A percentile compares a stretch with the other conserved stretches of the same genome.
These are phyloP conservation scores for Chiroxiphia lanceolata DNA, from an alignment of 2,797 vertebrate genomes.

Conservation along the genomic window DNA sequence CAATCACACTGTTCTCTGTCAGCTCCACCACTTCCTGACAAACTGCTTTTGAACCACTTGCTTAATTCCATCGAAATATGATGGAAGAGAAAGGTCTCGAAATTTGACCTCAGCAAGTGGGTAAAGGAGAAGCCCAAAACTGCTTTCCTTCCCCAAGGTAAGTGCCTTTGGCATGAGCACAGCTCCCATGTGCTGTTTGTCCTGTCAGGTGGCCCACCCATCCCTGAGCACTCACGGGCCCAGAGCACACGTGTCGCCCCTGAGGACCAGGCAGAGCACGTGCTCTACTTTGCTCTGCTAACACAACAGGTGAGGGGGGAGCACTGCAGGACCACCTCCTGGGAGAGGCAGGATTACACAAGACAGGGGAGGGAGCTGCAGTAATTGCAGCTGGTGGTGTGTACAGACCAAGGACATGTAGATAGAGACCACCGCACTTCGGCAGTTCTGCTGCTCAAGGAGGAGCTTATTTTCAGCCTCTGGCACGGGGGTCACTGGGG, in stretches of 20 bases:
- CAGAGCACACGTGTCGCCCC: fast-evolving
- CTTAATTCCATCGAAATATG: not conserved
- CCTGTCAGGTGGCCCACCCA: not conserved
- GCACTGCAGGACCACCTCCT: fast-evolving
- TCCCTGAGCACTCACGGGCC: fast-evolving
- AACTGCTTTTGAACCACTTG: not conserved
- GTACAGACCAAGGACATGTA: fast-evolving
- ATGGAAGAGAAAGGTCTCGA: not conserved
- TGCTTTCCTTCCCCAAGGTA: not conserved
- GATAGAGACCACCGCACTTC: fast-evolving
- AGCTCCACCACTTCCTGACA: not conserved
- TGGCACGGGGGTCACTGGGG: fast-evolving
- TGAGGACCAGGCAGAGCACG: not conserved
- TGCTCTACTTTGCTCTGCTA: not conserved
- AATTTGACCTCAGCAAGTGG: not conserved
- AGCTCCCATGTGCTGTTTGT: fast-evolving
- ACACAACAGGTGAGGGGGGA: not conserved
- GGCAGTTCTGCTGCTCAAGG: not conserved
- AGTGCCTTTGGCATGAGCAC: not conserved
- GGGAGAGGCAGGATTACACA: not conserved
- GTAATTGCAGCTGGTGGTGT: not conserved
- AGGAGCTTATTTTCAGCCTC: not conserved
- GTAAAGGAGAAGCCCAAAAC: not conserved
- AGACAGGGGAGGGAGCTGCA: not conserved
- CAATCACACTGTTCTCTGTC: not conserved